Evolutionary conservation across 2,888 invertebrate species (phyloP), one percentile per base, ranked within the genome.

Genomic region (Pyrrhia umbra): DNA sequence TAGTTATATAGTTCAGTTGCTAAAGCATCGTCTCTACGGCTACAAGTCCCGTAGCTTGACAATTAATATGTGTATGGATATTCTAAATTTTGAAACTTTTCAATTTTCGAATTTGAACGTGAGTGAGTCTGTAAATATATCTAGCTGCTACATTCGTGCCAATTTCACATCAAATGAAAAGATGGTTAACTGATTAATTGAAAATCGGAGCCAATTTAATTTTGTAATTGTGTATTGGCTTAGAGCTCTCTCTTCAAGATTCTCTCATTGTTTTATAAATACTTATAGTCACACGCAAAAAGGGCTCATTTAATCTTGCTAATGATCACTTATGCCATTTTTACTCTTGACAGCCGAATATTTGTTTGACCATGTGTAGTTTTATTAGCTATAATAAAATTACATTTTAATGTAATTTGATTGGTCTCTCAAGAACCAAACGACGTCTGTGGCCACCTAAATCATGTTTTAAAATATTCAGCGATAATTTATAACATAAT

Each of bases 391-490:
- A 9, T 4, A 27, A 21, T 27, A 27, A 49, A 49, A 15, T 20
- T 1, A 15, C 30, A 56, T 20, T 9, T 5, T 4, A 23, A 37
- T 40, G 2, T 40, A 10, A 50, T 46, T 60, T 51, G 42, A 68
- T 68, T 50, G 16, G 4, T 52, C 10, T 25, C 34, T 37, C 52
- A 27, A 8, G 46, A 40, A n/a, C 52, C 0, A 23, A 15, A 16
- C 34, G 21, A 25, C 23, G 18, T 30, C 39, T 30, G 61, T 51
- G 46, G 45, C 46, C 25, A 13, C 16, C 18, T 68, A 47, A 68
- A 61, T 68, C 27, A 68, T 23, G 2, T 42, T 30, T 68, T 68
- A 52, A 68, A 46, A 52, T 47, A 47, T 67, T 52, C 25, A 15
- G 40, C 37, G 27, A 42, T 67, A 61, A 67, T 67, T 67, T 61